phyloP scores from a whole-genome alignment of 1,140 invertebrate species.

The Drosophila truncata region DNA sequence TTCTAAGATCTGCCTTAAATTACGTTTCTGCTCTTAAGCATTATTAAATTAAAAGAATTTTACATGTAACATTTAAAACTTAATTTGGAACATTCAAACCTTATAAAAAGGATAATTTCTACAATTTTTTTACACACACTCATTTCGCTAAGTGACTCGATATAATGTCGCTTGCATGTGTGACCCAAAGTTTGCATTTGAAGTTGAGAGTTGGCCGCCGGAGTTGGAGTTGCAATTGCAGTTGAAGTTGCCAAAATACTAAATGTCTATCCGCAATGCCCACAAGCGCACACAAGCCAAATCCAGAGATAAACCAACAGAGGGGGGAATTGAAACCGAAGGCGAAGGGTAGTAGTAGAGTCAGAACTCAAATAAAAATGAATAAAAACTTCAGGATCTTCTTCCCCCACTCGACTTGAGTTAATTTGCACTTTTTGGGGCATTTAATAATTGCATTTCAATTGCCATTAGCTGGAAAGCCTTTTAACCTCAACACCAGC shows the following conservation, averaged over 20 bases:
- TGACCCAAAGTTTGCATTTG: constrained; percentile 43
- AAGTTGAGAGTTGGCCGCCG: constrained; percentile 19
- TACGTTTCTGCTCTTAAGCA: too few species aligned
- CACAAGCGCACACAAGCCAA: constrained; percentile 69
- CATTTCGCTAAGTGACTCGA: constrained; percentile 19
- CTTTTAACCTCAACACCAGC: constrained; percentile 9
- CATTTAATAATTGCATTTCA: constrained; percentile 69
- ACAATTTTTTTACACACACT: neutral
- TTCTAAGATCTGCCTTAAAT: too few species aligned
- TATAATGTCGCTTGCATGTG: constrained; percentile 53
- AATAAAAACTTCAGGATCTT: constrained; percentile 20
- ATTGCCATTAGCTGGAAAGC: constrained; percentile 57
- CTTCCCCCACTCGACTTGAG: constrained; percentile 9
- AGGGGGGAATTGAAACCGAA: neutral
- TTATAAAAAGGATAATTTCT: neutral
- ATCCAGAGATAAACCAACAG: constrained; percentile 23
- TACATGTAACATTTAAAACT: neutral
- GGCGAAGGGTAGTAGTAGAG: neutral
- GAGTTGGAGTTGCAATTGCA: constrained; percentile 38
- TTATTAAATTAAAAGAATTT: too few species aligned
- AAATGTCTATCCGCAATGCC: constrained; percentile 76
- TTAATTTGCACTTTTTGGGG: constrained; percentile 40
- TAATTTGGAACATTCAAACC: neutral
- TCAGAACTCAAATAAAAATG: constrained; percentile 30
- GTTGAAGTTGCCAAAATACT: constrained; percentile 74